Conservation (phyloP, 1,140 invertebrate species). For the Aphidius gifuensis region DNA sequence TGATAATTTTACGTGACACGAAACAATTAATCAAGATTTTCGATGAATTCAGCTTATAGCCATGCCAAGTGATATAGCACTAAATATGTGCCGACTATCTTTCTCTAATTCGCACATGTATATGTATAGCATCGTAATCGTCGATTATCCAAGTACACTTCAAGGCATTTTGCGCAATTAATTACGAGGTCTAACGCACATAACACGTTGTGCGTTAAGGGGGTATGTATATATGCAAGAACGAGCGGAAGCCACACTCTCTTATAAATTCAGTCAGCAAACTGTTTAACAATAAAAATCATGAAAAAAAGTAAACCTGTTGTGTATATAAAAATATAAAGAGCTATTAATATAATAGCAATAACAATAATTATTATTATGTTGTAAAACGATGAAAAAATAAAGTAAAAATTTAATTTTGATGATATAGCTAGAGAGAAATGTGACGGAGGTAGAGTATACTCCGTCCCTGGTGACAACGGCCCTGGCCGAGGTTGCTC, state of each 20-base stretch:
- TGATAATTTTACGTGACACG: not conserved
- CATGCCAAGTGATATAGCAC: too few relatives aligned
- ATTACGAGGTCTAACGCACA: slow-evolving; percentile 1
- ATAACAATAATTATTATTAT: not conserved
- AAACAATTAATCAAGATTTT: not conserved
- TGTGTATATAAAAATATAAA: not conserved
- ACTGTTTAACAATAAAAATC: too few relatives aligned
- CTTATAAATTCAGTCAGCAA: not conserved
- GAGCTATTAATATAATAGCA: too few relatives aligned
- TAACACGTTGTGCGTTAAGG: too few relatives aligned
- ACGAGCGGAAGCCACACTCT: not conserved
- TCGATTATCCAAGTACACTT: slow-evolving; percentile 9
- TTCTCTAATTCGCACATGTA: too few relatives aligned
- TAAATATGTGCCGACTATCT: too few relatives aligned
- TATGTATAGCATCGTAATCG: not conserved
- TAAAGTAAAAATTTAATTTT: not conserved
- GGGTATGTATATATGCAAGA: not conserved
- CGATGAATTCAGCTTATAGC: too few relatives aligned
- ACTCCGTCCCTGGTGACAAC: slow-evolving; percentile 24
- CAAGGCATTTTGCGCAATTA: slow-evolving; percentile 2
- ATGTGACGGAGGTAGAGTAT: not conserved
- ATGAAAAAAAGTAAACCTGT: slow-evolving; percentile 9
- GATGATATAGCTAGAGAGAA: not conserved
- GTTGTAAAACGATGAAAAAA: not conserved
- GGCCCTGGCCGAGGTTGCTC: slow-evolving; percentile 38